phyloP scores from a whole-genome alignment of 2,797 vertebrate species.

The Eremophila alpestris region DNA sequence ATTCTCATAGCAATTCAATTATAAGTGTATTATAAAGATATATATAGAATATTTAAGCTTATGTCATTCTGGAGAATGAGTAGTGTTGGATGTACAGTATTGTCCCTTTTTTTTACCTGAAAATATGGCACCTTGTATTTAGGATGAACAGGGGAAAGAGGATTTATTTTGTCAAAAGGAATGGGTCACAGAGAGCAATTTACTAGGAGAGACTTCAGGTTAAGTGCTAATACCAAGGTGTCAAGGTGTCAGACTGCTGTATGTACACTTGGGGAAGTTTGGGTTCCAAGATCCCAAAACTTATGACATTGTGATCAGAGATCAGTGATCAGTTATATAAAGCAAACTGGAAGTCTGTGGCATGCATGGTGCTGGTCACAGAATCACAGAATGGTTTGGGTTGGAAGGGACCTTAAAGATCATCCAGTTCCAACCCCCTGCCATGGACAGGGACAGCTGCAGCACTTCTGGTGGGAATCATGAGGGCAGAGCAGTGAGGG shows the following conservation, averaged over 20 bases:
- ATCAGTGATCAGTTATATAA: background rate
- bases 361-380: background rate
- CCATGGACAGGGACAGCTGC: background rate
- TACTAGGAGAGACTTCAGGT: background rate
- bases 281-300: background rate
- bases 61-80: background rate
- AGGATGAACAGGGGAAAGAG: background rate
- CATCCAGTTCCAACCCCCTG: too few species aligned
- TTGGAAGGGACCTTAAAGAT: too few species aligned
- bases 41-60: background rate
- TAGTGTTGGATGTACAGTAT: background rate
- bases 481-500: background rate
- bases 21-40: background rate
- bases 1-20: background rate
- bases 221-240: background rate
- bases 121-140: background rate
- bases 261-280: background rate
- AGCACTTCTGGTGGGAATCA: background rate
- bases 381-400: too few species aligned
- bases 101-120: background rate
- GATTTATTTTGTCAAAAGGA: background rate
- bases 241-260: background rate
- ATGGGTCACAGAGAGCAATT: fast-evolving
- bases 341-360: background rate
- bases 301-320: background rate